phyloP scores from a whole-genome alignment of 2,888 invertebrate genomes.

The Drosophila parthenogenetica region DNA sequence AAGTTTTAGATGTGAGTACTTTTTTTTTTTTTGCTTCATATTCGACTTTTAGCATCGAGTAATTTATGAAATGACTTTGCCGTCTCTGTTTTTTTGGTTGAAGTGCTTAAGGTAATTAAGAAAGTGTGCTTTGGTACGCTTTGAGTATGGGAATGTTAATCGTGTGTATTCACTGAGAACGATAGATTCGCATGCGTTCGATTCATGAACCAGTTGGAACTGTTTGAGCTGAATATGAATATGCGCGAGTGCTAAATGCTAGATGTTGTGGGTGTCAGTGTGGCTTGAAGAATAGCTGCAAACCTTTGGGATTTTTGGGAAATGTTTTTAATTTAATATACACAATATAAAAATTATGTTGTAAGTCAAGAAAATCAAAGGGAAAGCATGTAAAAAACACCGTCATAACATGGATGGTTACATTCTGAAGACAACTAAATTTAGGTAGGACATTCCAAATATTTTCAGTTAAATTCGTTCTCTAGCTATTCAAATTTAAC shows the following conservation, averaged over 20 bases:
- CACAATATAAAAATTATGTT: no score
- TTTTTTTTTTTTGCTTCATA: conserved; percentile 24
- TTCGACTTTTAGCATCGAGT: conserved; percentile 29
- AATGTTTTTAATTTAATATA: no score
- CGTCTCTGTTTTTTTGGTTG: conserved; percentile 21
- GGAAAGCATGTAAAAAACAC: no score
- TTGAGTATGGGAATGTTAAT: conserved; percentile 32
- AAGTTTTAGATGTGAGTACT: conserved; percentile 49
- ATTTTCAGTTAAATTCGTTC: no score
- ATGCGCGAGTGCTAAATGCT: conserved; percentile 28
- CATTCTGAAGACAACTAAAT: no score
- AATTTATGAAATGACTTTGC: conserved; percentile 59
- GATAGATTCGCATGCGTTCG: conserved; percentile 41
- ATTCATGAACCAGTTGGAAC: conserved; percentile 32
- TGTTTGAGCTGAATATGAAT: conserved; percentile 11
- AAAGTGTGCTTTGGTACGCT: conserved; percentile 49
- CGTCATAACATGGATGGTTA: no score
- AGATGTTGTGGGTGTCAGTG: conserved; percentile 21
- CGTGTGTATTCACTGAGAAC: conserved; percentile 56
- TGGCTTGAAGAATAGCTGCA: neutral
- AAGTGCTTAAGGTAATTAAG: conserved; percentile 65
- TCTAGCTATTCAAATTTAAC: no score
- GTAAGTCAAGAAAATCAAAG: no score
- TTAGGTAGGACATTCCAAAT: no score
- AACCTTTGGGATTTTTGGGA: neutral